A percentile compares a stretch with the other conserved stretches of the same genome.
Conservation (phyloP, 2,797 vertebrate genomes). For the Glossophaga mutica region DNA sequence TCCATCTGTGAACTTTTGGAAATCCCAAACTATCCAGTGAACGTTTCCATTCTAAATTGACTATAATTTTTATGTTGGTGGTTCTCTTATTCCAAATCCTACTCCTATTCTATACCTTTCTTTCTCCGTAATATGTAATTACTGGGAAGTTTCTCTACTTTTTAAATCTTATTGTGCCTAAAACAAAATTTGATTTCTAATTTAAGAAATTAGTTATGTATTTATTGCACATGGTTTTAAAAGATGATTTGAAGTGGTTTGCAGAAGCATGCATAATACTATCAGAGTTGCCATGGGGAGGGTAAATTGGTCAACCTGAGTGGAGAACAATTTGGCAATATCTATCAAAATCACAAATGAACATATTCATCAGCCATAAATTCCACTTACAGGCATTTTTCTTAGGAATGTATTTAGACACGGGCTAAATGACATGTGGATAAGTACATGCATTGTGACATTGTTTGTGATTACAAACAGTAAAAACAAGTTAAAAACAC, state of each 20-base stretch:
- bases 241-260: neutral
- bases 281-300: neutral
- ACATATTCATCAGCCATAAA: neutral
- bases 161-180: neutral
- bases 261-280: neutral
- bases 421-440: neutral
- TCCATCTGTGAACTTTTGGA: neutral
- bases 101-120: neutral
- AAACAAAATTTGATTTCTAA: neutral
- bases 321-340: neutral
- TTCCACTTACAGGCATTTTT: neutral
- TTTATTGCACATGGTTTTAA: neutral
- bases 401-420: neutral
- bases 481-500: neutral
- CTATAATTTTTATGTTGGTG: neutral
- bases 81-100: neutral
- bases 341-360: neutral
- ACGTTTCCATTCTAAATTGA: neutral
- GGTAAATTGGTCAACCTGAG: neutral
- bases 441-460: neutral
- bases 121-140: neutral
- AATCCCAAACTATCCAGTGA: neutral
- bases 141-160: neutral
- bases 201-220: neutral
- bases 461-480: neutral